phyloP scores from a whole-genome alignment of 2,113 vertebrate genomes.

The Synchiropus splendidus region DNA sequence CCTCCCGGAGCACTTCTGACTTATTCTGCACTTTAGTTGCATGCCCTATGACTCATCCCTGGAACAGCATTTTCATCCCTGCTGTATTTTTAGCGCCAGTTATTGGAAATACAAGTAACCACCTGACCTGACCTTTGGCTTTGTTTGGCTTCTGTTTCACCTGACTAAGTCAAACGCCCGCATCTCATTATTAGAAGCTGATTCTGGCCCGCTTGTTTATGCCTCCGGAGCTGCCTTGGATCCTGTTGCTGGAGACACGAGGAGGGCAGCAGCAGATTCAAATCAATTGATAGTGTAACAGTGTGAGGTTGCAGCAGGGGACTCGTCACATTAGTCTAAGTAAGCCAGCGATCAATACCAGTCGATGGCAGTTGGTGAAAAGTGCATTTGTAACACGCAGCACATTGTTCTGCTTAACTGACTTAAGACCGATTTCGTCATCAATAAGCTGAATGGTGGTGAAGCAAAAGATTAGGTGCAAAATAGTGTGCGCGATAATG shows the following conservation, averaged over 20 bases:
- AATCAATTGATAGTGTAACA: conserved; percentile 45
- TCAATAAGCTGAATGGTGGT: conserved; percentile 9
- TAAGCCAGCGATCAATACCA: conserved; percentile 43
- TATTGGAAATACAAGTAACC: conserved; percentile 21
- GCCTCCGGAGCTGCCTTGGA: conserved; percentile 13
- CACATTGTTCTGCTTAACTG: conserved; percentile 14
- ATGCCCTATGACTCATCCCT: conserved; percentile 26
- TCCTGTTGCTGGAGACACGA: conserved; percentile 22
- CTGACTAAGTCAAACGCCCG: conserved; percentile 7
- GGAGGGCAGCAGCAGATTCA: conserved; percentile 32
- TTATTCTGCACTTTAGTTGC: conserved; percentile 16
- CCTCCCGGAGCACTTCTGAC: conserved; percentile 8
- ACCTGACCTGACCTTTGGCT: conserved; percentile 12
- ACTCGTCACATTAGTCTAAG: conserved; percentile 45
- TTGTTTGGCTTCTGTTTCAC: conserved; percentile 14
- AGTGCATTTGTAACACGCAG: conserved; percentile 34
- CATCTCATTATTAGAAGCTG: conserved; percentile 10
- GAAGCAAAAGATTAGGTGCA: no score
- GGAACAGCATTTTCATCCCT: conserved; percentile 18
- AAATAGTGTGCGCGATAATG: no score
- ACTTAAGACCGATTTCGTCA: conserved; percentile 12
- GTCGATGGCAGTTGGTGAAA: conserved; percentile 37
- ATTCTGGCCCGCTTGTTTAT: not conserved
- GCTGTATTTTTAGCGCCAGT: conserved; percentile 9
- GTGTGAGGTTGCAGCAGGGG: conserved; percentile 25